Percentiles rank a stretch among this genome's conserved stretches.
Conservation (phyloP, 2,888 invertebrate genomes). For the Biston stratarius region DNA sequence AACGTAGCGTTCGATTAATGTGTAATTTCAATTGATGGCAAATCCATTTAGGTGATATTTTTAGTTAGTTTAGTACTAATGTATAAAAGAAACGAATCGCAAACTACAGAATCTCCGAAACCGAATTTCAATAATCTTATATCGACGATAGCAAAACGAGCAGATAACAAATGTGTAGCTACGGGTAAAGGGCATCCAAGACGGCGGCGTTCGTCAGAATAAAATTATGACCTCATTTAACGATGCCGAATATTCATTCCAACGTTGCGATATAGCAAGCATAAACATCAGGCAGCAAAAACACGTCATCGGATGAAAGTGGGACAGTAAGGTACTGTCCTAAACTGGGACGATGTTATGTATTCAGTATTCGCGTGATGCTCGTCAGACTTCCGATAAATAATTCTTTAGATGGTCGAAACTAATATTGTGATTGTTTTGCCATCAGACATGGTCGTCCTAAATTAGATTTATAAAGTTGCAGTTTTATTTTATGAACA, state of each 20-base stretch:
- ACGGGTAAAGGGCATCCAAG: background rate
- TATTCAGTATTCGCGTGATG: constrained; percentile 15
- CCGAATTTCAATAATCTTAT: background rate
- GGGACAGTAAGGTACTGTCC: constrained; percentile 11
- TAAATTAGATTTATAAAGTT: background rate
- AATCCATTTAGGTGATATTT: constrained; percentile 15
- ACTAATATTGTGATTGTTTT: background rate
- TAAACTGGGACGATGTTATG: constrained; percentile 18
- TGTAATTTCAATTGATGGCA: constrained; percentile 19
- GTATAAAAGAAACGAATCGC: constrained; percentile 25
- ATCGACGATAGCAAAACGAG: background rate
- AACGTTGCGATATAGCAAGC: constrained; percentile 8
- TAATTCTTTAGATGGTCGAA: background rate
- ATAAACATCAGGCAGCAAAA: background rate
- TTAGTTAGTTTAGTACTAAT: constrained; percentile 20
- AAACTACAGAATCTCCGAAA: constrained; percentile 1
- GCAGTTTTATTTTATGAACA: background rate
- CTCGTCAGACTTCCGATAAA: constrained; percentile 2
- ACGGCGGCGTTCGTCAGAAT: background rate
- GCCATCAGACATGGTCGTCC: background rate
- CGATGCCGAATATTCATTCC: constrained; percentile 9
- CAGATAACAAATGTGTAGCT: background rate
- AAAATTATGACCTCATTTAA: constrained; percentile 12
- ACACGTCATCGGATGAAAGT: constrained; percentile 16
- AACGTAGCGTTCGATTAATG: background rate